Evolutionary conservation across 2,888 invertebrate species (phyloP), one percentile per base, ranked within the genome.

Genomic region (Tetranychus piercei): DNA sequence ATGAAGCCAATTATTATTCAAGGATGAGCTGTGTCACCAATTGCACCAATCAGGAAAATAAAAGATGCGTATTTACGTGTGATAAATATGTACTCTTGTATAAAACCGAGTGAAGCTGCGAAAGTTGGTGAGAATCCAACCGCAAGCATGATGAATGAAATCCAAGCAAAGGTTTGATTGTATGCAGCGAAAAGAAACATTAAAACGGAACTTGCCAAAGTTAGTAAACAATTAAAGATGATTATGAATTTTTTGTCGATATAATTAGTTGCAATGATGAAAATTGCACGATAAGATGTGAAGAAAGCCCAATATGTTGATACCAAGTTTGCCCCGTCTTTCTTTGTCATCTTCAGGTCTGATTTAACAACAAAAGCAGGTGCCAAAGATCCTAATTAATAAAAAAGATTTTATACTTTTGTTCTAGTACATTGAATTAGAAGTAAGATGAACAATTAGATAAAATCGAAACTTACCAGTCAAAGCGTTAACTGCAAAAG

Each of bases 301-400:
- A 69, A 69, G 9, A 18, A 7, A 6, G 69, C 6, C 69, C 69
- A 69, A 22, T 20, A 69, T 69, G 22, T 3, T 69, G 69, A 20
- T 8, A 69, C 69, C 22, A 69, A 69, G 9, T 23, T 7, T 5
- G 69, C 69, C 6, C 22, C 20, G 9, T 20, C 20, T 11, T 20
- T 18, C 23, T 69, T 69, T 3, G 20, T 23, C 69, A 69, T 69
- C 23, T 23, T 4, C 69, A 69, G 34, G 6, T 69, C 69, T 1
- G 69, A 69, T 20, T 69, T 69, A 2, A 69, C 69, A 23, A 11
- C 69, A 23, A 69, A 69, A 20, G 69, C 69, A 20, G 20, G 69
- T 20, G 23, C 69, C 69, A 69, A n/a, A 20, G 20, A 23, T 20
- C 69, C 69, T 11, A 11, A n/a, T 5, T 22, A 67, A 22, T 1